phyloP scores from a whole-genome alignment of 1,140 invertebrate genomes.

The Forficula auricularia region DNA sequence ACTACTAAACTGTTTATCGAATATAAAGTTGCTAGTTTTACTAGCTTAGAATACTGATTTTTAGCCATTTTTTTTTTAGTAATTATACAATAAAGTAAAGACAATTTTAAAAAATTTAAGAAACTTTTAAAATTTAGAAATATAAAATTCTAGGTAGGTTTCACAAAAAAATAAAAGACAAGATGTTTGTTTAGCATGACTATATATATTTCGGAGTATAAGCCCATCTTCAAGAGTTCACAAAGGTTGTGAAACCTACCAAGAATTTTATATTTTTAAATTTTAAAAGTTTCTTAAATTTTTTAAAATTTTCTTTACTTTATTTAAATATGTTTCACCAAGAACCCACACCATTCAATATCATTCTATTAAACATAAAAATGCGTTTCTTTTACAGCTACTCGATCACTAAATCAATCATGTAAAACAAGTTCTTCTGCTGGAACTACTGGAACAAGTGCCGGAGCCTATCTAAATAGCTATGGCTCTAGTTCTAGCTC shows the following conservation, averaged over 20 bases:
- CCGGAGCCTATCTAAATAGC: constrained; percentile 4
- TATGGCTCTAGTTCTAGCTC: constrained; percentile 6
- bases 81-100: too few species aligned
- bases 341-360: not conserved
- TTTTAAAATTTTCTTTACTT: not conserved
- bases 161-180: too few species aligned
- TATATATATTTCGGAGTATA: too few species aligned
- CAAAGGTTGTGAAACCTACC: not conserved
- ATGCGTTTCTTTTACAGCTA: not conserved
- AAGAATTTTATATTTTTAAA: not conserved
- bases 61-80: too few species aligned
- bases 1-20: too few species aligned
- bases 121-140: too few species aligned
- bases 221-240: too few species aligned
- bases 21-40: too few species aligned
- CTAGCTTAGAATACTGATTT: too few species aligned
- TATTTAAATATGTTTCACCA: not conserved
- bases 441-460: not conserved
- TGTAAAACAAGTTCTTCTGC: constrained; percentile 1
- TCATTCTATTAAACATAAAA: not conserved
- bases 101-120: too few species aligned
- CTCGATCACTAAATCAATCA: constrained; percentile 1
- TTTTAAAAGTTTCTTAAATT: not conserved
- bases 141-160: too few species aligned
- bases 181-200: too few species aligned